Conservation (phyloP, 2,113 vertebrate species). For the Psittacus erithacus region DNA sequence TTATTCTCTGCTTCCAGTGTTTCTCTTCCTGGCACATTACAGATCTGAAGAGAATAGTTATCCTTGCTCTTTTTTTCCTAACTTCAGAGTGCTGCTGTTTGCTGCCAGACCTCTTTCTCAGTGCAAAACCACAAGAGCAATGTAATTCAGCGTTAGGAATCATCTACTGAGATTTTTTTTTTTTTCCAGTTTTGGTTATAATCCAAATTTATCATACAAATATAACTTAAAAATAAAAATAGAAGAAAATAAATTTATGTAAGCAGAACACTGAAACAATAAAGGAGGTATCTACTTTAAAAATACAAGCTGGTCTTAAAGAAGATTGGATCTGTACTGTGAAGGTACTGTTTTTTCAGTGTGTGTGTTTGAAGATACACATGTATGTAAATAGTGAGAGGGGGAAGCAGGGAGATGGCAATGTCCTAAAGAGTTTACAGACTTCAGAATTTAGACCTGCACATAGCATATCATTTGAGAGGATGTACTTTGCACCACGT, state of each 20-base stretch:
- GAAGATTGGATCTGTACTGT: constrained; percentile 1
- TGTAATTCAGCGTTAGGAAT: not conserved
- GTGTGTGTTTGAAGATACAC: not conserved
- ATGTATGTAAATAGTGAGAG: not conserved
- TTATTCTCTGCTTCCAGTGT: not conserved
- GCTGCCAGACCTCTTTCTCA: not conserved
- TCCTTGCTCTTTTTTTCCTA: not conserved
- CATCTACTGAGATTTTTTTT: not conserved
- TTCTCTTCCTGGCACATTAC: not conserved
- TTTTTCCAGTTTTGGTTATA: not conserved
- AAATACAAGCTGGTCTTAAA: not conserved
- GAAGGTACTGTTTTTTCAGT: constrained; percentile 25
- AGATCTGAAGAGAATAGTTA: not conserved
- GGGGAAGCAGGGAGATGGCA: not conserved
- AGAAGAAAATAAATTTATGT: not conserved
- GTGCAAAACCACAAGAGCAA: not conserved
- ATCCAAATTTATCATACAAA: not conserved
- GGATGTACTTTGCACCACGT: not conserved
- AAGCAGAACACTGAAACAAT: not conserved
- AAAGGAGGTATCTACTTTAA: not conserved
- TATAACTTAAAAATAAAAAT: not conserved
- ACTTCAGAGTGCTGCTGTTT: not conserved
- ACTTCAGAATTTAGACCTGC: not conserved
- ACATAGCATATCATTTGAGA: not conserved
- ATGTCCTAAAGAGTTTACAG: not conserved